A percentile compares a stretch with the other conserved stretches of the same genome.
Evolutionary conservation across 64 coral and sea anemone species (phyloP).

Genomic region (Porites lutea): DNA sequence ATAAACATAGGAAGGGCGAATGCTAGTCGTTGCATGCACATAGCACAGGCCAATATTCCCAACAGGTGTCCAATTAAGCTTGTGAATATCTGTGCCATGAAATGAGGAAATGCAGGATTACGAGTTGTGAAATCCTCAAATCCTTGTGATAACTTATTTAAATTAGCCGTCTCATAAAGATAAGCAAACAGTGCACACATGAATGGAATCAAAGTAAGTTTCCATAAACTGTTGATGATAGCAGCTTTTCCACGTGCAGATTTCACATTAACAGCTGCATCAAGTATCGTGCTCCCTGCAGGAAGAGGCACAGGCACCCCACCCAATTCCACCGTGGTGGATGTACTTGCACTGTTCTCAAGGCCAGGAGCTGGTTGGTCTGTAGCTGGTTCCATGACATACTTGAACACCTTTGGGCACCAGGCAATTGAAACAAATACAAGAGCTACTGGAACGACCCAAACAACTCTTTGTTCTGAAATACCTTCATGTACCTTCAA

Average conservation of each 20-base stretch:
- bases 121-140: constrained; percentile 19
- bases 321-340: background rate
- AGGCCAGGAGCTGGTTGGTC: background rate
- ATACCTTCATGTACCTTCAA: background rate
- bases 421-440: constrained; percentile 67
- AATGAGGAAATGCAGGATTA: constrained; percentile 21
- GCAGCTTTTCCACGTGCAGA: constrained; percentile 68
- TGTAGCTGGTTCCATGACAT: constrained; percentile 16
- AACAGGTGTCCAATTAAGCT: constrained; percentile 74
- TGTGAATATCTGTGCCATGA: constrained; percentile 63
- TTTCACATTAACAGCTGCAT: background rate
- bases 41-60: constrained; percentile 69
- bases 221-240: constrained; percentile 49
- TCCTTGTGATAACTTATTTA: background rate
- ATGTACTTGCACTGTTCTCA: background rate
- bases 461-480: background rate
- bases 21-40: constrained; percentile 63
- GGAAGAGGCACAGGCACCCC: background rate
- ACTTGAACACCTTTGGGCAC: constrained; percentile 48
- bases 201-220: constrained; percentile 70
- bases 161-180: background rate
- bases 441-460: constrained; percentile 42
- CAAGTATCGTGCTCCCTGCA: background rate
- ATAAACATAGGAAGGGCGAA: constrained; percentile 62
- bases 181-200: constrained; percentile 30